Evolutionary conservation across 2,797 vertebrate species (phyloP).

Genomic region (Schizothorax lantsangensis): DNA sequence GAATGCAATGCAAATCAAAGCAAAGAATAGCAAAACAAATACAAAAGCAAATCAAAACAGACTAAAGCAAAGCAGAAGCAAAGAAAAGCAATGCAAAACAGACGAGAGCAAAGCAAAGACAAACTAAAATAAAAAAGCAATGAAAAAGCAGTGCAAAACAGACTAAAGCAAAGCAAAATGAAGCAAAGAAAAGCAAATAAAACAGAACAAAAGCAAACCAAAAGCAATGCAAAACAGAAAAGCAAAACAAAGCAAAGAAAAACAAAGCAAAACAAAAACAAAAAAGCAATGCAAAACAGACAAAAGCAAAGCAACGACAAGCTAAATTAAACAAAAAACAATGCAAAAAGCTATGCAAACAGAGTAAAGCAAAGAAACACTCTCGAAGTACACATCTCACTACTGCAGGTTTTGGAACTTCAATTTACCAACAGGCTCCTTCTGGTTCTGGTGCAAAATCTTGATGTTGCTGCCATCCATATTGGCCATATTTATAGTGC

Average conservation of each 20-base stretch:
- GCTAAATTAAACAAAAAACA: background rate
- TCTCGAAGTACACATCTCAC: background rate
- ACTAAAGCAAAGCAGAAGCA: no score
- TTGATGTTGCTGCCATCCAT: constrained; percentile 90
- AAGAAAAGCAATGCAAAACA: no score
- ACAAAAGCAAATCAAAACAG: background rate
- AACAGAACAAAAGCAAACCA: background rate
- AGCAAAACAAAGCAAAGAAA: background rate
- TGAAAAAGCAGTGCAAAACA: background rate
- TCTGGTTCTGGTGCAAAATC: constrained; percentile 89
- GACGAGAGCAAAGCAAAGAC: no score
- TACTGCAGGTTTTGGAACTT: background rate
- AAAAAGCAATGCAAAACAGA: background rate
- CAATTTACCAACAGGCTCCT: constrained; percentile 85
- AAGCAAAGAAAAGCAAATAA: background rate
- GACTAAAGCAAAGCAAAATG: background rate
- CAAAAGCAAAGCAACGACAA: no score
- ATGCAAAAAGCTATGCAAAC: background rate
- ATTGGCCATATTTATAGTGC: constrained; percentile 87
- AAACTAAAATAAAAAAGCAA: no score
- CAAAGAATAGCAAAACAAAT: background rate
- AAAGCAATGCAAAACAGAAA: background rate
- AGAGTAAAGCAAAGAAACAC: background rate
- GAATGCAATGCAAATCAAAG: background rate
- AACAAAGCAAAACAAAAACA: no score